A percentile compares a stretch with the other conserved stretches of the same genome.
Conservation (phyloP, 1,140 invertebrate species). For the Platyura marginata region DNA sequence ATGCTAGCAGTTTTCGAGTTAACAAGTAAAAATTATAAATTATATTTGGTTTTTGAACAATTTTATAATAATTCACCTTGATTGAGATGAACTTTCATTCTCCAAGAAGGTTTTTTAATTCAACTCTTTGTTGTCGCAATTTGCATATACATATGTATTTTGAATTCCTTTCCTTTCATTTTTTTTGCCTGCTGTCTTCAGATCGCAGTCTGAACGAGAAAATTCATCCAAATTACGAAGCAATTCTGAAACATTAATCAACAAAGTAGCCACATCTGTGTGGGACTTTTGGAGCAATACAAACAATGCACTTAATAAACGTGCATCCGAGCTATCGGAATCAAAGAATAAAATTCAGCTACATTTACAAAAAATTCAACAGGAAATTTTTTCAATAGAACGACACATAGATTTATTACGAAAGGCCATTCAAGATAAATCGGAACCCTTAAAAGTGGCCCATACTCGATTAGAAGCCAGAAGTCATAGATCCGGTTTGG, state of each 20-base stretch:
- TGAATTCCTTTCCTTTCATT: no score
- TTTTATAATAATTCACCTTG: not conserved
- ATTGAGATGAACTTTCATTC: no score
- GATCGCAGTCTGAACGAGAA: slow-evolving; percentile 68
- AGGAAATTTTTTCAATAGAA: slow-evolving; percentile 78
- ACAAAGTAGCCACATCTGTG: slow-evolving; percentile 63
- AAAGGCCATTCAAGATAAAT: slow-evolving; percentile 75
- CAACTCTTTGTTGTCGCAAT: no score
- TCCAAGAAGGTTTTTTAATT: no score
- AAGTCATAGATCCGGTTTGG: slow-evolving; percentile 65
- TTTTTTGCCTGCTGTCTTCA: slow-evolving; percentile 36
- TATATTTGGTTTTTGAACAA: not conserved
- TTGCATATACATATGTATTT: no score
- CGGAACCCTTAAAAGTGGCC: slow-evolving; percentile 70
- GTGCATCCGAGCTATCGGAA: slow-evolving; percentile 59
- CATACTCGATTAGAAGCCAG: slow-evolving; percentile 75
- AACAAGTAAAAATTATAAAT: slow-evolving; percentile 2
- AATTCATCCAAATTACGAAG: slow-evolving; percentile 58
- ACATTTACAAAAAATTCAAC: slow-evolving; percentile 69
- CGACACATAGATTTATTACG: slow-evolving; percentile 65
- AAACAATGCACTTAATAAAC: slow-evolving; percentile 58
- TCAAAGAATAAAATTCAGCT: slow-evolving; percentile 74
- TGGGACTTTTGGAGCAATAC: slow-evolving; percentile 83
- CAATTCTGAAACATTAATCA: slow-evolving; percentile 64
- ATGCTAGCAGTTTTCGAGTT: slow-evolving; percentile 47